These are phyloP conservation scores for Portevinia maculata DNA, from an alignment of 2,888 invertebrate species.

Conservation along the genomic window DNA sequence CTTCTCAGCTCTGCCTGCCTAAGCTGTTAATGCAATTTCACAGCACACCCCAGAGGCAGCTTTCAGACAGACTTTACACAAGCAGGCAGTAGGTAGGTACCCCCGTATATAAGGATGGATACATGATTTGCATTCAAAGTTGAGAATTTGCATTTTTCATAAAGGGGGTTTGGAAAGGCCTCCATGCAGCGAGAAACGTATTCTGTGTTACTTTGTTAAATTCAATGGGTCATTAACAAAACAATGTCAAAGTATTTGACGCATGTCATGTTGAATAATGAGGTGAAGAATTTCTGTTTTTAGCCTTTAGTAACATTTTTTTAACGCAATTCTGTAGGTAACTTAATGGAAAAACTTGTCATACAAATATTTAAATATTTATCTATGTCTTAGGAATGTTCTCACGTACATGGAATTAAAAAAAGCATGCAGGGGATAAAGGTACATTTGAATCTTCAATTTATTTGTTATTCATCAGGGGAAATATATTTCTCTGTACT, in stretches of 20 bases:
- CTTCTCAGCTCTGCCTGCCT: conserved; percentile 6
- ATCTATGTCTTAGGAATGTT: no score
- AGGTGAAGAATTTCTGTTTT: conserved; percentile 21
- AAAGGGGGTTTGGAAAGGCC: conserved; percentile 30
- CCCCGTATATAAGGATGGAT: conserved; percentile 6
- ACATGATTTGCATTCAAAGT: conserved; percentile 50
- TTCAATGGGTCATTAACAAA: conserved; percentile 62
- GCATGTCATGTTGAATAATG: conserved; percentile 41
- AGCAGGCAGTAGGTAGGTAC: not conserved
- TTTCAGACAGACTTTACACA: not conserved
- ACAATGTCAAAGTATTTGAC: conserved; percentile 58
- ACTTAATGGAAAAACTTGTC: not conserved
- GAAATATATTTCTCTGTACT: no score
- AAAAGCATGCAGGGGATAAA: no score
- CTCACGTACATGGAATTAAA: no score
- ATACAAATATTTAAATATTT: no score
- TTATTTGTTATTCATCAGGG: no score
- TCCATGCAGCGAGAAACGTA: conserved; percentile 8
- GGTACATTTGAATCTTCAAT: no score
- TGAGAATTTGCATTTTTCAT: conserved; percentile 49
- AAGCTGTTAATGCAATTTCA: conserved; percentile 26
- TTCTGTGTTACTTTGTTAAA: conserved; percentile 27
- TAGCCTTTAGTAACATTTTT: conserved; percentile 1
- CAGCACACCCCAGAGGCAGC: conserved; percentile 19
- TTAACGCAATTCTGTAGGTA: not conserved